phyloP scores from a whole-genome alignment of 2,113 vertebrate species.

The Corythaeola cristata region DNA sequence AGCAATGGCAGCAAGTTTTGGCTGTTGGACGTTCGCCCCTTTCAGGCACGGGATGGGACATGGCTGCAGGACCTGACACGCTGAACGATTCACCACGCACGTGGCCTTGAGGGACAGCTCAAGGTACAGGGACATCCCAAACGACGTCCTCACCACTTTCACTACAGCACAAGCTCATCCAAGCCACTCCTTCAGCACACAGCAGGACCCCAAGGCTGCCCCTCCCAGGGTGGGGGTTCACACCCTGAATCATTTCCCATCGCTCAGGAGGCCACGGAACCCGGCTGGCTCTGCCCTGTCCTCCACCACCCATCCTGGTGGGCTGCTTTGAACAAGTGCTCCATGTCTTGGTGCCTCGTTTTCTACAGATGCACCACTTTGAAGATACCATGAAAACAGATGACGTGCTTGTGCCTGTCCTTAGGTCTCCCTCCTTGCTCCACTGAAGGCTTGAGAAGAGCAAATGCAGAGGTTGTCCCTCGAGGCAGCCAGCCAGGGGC shows the following conservation, averaged over 20 bases:
- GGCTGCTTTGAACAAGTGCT: background rate
- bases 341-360: background rate
- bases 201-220: background rate
- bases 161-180: background rate
- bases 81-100: fast-evolving
- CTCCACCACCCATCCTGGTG: background rate
- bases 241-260: background rate
- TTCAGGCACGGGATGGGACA: background rate
- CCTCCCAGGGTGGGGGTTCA: background rate
- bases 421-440: background rate
- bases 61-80: background rate
- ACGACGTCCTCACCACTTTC: fast-evolving
- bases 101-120: background rate
- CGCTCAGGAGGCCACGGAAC: background rate
- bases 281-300: background rate
- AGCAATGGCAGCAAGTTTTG: background rate
- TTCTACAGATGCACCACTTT: background rate
- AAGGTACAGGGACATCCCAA: background rate
- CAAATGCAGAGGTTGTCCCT: background rate
- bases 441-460: background rate
- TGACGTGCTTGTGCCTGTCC: no score
- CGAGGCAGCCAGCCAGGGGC: background rate
- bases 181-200: background rate
- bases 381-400: background rate
- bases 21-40: background rate